A percentile compares a stretch with the other conserved stretches of the same genome.
Conservation (phyloP, 2,797 vertebrate species). For the Intellagama lesueurii region DNA sequence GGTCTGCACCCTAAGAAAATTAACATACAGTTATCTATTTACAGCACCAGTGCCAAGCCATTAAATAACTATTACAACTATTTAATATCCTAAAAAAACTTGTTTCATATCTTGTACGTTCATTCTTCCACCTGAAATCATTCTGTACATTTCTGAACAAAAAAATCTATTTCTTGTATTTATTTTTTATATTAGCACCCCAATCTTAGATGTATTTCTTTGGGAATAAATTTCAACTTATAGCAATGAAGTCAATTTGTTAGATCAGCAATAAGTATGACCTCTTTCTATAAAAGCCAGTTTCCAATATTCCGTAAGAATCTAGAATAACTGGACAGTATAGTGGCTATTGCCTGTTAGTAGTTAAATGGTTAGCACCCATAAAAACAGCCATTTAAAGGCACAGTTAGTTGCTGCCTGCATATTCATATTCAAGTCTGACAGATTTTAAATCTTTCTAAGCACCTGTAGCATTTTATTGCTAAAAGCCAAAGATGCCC, state of each 20-base stretch:
- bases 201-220: neutral
- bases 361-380: neutral
- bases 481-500: neutral
- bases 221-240: neutral
- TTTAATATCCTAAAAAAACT: neutral
- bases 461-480: neutral
- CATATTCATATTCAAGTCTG: neutral
- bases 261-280: neutral
- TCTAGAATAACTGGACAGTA: neutral
- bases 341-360: neutral
- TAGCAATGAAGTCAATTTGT: neutral
- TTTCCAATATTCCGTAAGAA: neutral
- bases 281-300: neutral
- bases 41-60: neutral
- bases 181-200: neutral
- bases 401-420: neutral
- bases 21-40: constrained; percentile 40
- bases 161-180: neutral
- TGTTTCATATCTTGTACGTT: neutral
- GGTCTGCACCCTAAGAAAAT: constrained; percentile 89
- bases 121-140: neutral
- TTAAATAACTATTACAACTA: constrained; percentile 19
- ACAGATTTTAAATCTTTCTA: neutral
- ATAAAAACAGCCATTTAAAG: neutral
- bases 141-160: neutral